phyloP scores from a whole-genome alignment of 2,113 vertebrate species.

The Indicator maculatus region DNA sequence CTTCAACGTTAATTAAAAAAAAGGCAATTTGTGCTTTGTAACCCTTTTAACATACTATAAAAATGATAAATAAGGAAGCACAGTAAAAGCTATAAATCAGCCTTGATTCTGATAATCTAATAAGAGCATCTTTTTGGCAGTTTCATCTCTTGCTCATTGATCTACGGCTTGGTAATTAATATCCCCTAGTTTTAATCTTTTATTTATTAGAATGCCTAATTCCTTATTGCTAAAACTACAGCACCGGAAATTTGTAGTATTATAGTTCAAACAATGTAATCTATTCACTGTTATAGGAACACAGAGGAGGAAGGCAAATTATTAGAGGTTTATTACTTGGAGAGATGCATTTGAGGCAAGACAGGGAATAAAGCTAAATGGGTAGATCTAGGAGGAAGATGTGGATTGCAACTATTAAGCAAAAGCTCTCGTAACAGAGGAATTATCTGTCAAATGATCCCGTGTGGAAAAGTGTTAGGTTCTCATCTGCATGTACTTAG shows the following conservation, averaged over 20 bases:
- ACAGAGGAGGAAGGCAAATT: slow-evolving; percentile 1
- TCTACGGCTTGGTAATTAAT: slow-evolving; percentile 73
- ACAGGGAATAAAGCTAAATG: background rate
- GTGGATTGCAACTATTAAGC: background rate
- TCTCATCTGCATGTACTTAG: background rate
- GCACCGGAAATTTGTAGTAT: slow-evolving; percentile 71
- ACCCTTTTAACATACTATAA: slow-evolving; percentile 72
- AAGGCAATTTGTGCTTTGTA: slow-evolving; percentile 74
- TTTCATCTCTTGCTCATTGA: slow-evolving; percentile 75
- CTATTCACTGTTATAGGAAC: slow-evolving; percentile 37
- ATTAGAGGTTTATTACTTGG: background rate
- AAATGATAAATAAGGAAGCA: slow-evolving; percentile 74
- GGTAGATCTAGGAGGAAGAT: background rate
- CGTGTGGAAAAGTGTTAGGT: background rate
- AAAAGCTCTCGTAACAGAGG: background rate
- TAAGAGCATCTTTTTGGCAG: slow-evolving; percentile 68
- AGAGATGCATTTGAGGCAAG: background rate
- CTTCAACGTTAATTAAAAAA: slow-evolving; percentile 65
- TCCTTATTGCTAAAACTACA: slow-evolving; percentile 71
- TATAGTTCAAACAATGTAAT: slow-evolving; percentile 67
- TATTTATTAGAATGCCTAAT: slow-evolving; percentile 75
- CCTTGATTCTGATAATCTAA: slow-evolving; percentile 72
- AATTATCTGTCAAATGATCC: background rate
- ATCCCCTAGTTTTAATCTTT: slow-evolving; percentile 73
- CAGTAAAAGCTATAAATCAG: slow-evolving; percentile 73